Evolutionary conservation across 2,888 invertebrate species (phyloP), one percentile per base, ranked within the genome.

Genomic region (Dascillus cervinus): DNA sequence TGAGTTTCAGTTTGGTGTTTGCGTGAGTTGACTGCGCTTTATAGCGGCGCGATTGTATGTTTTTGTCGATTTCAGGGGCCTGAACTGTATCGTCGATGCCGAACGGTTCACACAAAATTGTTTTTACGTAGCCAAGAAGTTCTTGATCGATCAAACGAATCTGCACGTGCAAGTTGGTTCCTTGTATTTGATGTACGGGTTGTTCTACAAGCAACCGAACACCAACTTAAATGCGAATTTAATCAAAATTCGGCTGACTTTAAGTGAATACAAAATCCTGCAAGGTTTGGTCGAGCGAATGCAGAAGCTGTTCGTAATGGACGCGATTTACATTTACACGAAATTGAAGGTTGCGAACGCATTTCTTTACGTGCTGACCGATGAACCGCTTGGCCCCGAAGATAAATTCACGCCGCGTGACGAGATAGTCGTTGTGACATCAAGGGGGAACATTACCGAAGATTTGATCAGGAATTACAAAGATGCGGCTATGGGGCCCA

Each of bases 141-240:
- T 46, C 29, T 30, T 60, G 3, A 29, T 53, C 9, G 49, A 39
- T 36, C 46, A 48, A 2, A 37, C 33, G 10, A 51, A 39, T 25
- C 22, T 50, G 20, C 46, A 49, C 27, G 45, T 49, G 3, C 50
- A 52, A 52, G 39, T 54, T 12, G 58, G 57, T 3, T 57, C 56
- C 1, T 37, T 62, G 22, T 60, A 57, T 44, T 31, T 56, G 13
- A 26, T 62, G 4, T 60, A 60, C 39, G 53, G 49, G 3, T 27
- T 62, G 11, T 62, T 57, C 41, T 58, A 55, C 32, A 59, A 58
- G 34, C 60, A 60, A 40, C 59, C 58, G 2, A 20, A 57, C 5
- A 46, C 43, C 58, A 58, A 46, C n/a, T 22, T 29, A 49, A 46
- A 21, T 29, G 52, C 54, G 14, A 29, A 40, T 11, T 47, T 50